These are phyloP conservation scores for Epsilonema sp. DNA, from an alignment of 2,888 invertebrate genomes.

Conservation along the genomic window DNA sequence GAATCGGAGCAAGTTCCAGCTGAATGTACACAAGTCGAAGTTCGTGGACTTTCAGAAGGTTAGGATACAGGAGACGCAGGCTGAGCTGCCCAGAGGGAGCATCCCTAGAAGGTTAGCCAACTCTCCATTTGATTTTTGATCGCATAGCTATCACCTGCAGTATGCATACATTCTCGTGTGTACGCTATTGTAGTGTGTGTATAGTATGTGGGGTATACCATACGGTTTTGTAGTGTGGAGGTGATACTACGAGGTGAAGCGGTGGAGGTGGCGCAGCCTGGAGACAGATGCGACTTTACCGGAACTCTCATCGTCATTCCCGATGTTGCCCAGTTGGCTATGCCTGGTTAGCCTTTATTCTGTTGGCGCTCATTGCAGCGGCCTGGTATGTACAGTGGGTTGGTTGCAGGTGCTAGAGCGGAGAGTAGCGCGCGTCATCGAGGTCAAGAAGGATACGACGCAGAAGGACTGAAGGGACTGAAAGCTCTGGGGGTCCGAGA, in stretches of 20 bases:
- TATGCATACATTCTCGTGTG: neutral
- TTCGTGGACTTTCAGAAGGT: conserved; percentile 98
- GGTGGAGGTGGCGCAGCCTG: conserved; percentile 83
- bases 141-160: neutral
- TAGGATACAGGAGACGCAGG: conserved; percentile 87
- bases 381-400: neutral
- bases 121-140: no score
- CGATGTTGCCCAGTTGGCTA: conserved; percentile 64
- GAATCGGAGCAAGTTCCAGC: conserved; percentile 66
- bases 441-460: conserved; percentile 38
- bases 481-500: conserved; percentile 68
- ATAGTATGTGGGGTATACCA: neutral
- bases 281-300: conserved; percentile 67
- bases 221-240: conserved; percentile 45
- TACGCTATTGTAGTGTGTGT: neutral
- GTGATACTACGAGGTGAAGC: conserved; percentile 79
- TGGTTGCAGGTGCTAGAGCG: conserved; percentile 45
- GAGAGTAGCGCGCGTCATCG: conserved; percentile 56
- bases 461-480: conserved; percentile 65
- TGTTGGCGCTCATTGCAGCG: neutral
- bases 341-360: conserved; percentile 44
- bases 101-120: conserved; percentile 76
- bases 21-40: conserved; percentile 74
- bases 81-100: conserved; percentile 81
- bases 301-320: conserved; percentile 92